These are phyloP conservation scores for Strigamia maritima DNA, from an alignment of 2,888 invertebrate species.

Conservation along the genomic window DNA sequence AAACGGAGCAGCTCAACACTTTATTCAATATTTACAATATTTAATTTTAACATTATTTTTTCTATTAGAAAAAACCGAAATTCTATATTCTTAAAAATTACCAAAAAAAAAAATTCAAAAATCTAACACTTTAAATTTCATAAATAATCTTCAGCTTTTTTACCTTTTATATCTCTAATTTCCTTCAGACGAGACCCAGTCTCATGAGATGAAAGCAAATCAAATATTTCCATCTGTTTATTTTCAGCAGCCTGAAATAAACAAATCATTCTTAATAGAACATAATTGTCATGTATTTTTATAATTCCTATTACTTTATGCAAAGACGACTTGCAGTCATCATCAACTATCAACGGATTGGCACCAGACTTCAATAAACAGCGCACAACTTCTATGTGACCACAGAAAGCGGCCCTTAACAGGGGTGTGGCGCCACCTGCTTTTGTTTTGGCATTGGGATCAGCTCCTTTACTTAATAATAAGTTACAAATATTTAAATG, in stretches of 20 bases:
- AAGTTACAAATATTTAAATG: constrained; percentile 66
- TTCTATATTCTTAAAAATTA: not conserved
- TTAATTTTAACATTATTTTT: not conserved
- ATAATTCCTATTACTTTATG: constrained; percentile 63
- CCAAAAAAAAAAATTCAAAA: not conserved
- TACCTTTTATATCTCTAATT: constrained; percentile 33
- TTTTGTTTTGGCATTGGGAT: constrained; percentile 70
- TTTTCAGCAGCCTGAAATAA: constrained; percentile 35
- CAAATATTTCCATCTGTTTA: constrained; percentile 5
- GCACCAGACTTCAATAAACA: constrained; percentile 66
- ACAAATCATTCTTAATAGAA: not conserved
- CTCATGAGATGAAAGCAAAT: not conserved
- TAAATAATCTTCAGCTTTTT: constrained; percentile 24
- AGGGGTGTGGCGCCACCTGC: constrained; percentile 75
- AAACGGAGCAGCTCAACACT: not conserved
- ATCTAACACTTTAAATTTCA: not conserved
- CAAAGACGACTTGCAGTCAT: constrained; percentile 74
- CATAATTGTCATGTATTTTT: not conserved
- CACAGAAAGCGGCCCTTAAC: constrained; percentile 74
- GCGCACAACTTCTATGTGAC: constrained; percentile 61
- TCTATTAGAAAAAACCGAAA: too few species aligned
- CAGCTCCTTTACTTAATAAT: constrained; percentile 67
- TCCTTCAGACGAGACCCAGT: not conserved
- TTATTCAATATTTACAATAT: not conserved
- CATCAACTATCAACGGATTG: constrained; percentile 63